Conservation (phyloP, 2,113 vertebrate species). For the Geococcyx californianus region DNA sequence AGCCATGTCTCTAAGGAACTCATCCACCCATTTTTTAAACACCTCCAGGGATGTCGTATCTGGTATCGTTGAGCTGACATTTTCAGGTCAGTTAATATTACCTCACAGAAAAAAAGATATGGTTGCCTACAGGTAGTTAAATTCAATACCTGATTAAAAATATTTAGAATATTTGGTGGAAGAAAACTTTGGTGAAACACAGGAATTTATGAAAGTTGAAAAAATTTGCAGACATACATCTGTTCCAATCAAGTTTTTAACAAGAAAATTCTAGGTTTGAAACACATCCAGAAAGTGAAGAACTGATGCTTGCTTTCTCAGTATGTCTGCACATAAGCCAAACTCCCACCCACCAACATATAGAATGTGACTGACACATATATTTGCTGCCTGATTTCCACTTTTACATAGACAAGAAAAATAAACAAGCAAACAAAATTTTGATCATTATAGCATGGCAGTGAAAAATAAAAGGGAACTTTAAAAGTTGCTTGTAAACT, state of each 20-base stretch:
- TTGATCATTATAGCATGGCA: neutral
- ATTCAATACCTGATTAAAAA: neutral
- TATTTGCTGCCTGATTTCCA: neutral
- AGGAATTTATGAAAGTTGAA: neutral
- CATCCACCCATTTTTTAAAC: too few relatives aligned
- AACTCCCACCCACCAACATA: neutral
- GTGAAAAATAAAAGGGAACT: neutral
- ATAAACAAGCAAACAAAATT: neutral
- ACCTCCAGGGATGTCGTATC: neutral
- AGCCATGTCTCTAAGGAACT: too few relatives aligned
- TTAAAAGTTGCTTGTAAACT: neutral
- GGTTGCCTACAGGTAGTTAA: neutral
- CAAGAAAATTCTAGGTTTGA: neutral
- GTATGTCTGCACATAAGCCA: neutral
- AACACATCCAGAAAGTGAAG: neutral
- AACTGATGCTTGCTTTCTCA: neutral
- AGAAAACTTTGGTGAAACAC: neutral
- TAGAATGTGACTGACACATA: neutral
- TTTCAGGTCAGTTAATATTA: neutral
- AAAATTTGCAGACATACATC: neutral
- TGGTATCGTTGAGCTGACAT: neutral
- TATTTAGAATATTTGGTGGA: neutral
- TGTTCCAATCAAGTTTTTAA: neutral
- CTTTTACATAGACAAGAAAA: neutral
- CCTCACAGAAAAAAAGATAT: neutral